Conservation (phyloP, 2,113 vertebrate genomes). For the Phrynocephalus versicolor region DNA sequence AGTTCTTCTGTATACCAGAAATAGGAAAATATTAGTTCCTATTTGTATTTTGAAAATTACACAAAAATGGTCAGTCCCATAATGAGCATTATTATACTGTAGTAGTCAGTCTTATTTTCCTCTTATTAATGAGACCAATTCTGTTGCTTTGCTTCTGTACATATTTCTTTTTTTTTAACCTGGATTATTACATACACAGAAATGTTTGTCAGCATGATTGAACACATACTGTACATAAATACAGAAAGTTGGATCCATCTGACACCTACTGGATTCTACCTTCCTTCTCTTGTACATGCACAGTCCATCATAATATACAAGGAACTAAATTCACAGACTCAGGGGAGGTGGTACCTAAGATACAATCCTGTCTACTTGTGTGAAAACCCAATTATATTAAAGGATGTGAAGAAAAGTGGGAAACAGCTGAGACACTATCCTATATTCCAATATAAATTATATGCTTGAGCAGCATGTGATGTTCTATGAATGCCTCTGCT, state of each 20-base stretch:
- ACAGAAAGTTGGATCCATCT: neutral
- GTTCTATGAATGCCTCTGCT: neutral
- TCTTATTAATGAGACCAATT: neutral
- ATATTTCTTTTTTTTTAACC: neutral
- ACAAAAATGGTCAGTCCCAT: neutral
- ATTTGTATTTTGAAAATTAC: neutral
- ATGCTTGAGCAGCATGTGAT: neutral
- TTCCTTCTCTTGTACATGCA: neutral
- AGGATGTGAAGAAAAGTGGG: neutral
- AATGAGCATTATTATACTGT: neutral
- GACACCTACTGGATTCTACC: neutral
- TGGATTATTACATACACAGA: rapidly evolving
- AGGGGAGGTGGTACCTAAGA: neutral
- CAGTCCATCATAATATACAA: conserved; percentile 17
- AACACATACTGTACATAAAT: neutral
- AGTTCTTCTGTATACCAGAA: conserved; percentile 25
- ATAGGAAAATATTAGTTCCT: neutral
- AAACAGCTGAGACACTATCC: neutral
- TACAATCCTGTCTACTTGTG: neutral
- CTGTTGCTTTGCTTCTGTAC: neutral
- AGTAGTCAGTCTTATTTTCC: neutral
- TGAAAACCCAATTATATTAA: neutral
- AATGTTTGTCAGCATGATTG: neutral
- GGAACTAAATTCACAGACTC: neutral
- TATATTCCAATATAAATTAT: neutral